A percentile compares a stretch with the other conserved stretches of the same genome.
Conservation (phyloP, 2,113 vertebrate species). For the Pseudopodoces humilis region DNA sequence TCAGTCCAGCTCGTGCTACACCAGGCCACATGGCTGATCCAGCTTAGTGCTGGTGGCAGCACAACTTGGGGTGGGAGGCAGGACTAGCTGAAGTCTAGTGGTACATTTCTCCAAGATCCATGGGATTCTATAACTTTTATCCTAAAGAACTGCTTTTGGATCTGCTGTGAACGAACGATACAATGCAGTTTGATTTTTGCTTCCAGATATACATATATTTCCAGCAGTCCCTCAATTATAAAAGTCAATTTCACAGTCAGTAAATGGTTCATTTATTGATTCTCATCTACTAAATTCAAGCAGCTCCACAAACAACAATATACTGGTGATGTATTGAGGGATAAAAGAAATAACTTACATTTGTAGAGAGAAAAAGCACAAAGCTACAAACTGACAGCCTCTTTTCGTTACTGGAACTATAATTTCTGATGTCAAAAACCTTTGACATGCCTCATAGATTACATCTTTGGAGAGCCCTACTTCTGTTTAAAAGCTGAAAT, state of each 20-base stretch:
- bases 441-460: neutral
- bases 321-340: neutral
- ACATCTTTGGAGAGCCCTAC: neutral
- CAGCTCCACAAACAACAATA: neutral
- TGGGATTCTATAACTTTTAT: neutral
- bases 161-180: neutral
- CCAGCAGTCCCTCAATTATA: slow-evolving; percentile 6
- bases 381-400: neutral
- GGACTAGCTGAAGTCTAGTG: neutral
- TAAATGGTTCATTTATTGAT: slow-evolving; percentile 37
- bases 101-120: neutral
- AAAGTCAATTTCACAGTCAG: slow-evolving; percentile 28
- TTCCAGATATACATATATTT: neutral
- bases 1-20: neutral
- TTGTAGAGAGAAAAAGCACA: neutral
- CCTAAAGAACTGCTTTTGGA: neutral
- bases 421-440: slow-evolving; percentile 30
- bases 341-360: slow-evolving; percentile 13
- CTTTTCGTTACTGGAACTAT: neutral
- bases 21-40: neutral
- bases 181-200: neutral
- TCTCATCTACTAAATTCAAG: slow-evolving; percentile 4
- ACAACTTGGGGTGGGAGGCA: neutral
- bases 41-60: neutral
- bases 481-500: slow-evolving; percentile 9